These are phyloP conservation scores for Geotrypetes seraphini DNA, from an alignment of 2,797 vertebrate species.

Conservation along the genomic window DNA sequence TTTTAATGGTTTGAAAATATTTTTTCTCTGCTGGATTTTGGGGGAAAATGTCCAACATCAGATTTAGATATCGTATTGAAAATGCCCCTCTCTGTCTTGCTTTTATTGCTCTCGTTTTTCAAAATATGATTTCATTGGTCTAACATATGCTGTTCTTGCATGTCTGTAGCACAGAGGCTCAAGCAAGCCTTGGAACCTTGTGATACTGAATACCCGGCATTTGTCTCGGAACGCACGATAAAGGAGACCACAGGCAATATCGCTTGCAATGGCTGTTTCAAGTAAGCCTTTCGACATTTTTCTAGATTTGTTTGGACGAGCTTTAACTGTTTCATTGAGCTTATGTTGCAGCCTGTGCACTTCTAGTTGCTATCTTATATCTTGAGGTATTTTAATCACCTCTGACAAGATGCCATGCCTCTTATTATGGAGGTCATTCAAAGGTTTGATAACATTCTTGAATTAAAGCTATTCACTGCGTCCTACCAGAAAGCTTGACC, in stretches of 20 bases:
- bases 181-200: conserved; percentile 86
- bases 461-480: background rate
- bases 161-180: conserved; percentile 72
- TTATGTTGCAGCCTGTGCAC: background rate
- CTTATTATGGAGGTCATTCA: conserved; percentile 5
- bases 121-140: conserved; percentile 17
- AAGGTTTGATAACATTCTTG: conserved; percentile 10
- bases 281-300: conserved; percentile 58
- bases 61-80: too few relatives aligned
- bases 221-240: conserved; percentile 94
- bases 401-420: conserved; percentile 6
- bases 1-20: too few relatives aligned
- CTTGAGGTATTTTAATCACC: background rate
- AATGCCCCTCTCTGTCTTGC: too few relatives aligned
- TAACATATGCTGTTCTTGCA: too few relatives aligned
- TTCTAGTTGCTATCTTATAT: conserved; percentile 11
- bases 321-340: background rate
- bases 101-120: conserved; percentile 12
- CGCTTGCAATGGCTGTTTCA: conserved; percentile 87
- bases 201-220: conserved; percentile 93
- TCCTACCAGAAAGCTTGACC: background rate
- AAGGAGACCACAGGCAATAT: conserved; percentile 93
- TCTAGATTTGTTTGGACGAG: background rate
- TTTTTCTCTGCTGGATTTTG: too few relatives aligned
- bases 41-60: too few relatives aligned